phyloP scores from a whole-genome alignment of 2,797 vertebrate species.

The Anguilla marmorata region DNA sequence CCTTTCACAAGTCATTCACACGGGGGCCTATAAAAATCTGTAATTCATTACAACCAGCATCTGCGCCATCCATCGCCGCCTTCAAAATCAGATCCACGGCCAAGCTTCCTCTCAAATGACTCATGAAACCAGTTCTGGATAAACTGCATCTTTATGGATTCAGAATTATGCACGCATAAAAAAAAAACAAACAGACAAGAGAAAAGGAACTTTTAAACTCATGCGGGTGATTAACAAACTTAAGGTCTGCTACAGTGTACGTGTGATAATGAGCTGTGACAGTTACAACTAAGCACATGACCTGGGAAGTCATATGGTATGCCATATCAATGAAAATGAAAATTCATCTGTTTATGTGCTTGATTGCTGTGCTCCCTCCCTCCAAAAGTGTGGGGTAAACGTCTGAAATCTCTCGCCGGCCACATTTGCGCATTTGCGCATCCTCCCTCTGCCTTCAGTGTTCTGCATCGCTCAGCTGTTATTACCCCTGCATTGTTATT shows the following conservation, averaged over 20 bases:
- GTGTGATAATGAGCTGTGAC: not conserved
- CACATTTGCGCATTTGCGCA: not conserved
- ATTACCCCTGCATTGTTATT: constrained; percentile 71
- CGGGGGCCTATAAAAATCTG: not conserved
- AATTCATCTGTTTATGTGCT: not conserved
- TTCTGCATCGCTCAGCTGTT: constrained; percentile 60
- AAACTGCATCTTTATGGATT: not conserved
- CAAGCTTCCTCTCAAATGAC: constrained; percentile 31
- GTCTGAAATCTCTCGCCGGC: not conserved
- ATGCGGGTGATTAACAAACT: not conserved
- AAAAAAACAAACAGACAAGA: not conserved
- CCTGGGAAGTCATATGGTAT: not conserved
- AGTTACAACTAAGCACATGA: not conserved
- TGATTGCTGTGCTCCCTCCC: not conserved
- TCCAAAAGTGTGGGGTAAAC: not conserved
- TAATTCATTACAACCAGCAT: not conserved
- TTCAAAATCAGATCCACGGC: constrained; percentile 24
- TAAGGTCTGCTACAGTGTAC: not conserved
- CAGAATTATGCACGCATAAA: not conserved
- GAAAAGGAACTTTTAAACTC: not conserved
- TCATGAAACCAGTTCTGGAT: too few relatives aligned
- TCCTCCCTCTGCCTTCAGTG: constrained; percentile 64
- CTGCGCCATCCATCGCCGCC: not conserved
- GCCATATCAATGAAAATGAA: not conserved
- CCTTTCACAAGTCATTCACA: not conserved